phyloP scores from a whole-genome alignment of 2,113 vertebrate species.

The Ceyx margarethae region DNA sequence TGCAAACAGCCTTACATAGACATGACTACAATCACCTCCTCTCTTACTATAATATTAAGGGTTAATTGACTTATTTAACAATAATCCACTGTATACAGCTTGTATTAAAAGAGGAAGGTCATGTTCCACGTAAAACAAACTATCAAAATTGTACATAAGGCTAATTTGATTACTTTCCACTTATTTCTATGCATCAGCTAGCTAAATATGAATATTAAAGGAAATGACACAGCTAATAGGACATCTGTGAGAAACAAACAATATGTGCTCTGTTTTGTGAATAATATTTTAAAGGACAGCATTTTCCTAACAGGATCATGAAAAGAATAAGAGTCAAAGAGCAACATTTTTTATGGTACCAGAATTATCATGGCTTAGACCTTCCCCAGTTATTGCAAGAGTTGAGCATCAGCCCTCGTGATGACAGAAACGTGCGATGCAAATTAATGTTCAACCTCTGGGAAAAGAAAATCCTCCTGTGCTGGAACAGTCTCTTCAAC shows the following conservation, averaged over 20 bases:
- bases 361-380: not conserved
- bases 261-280: not conserved
- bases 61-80: not conserved
- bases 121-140: not conserved
- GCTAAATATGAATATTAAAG: not conserved
- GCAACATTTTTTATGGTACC: not conserved
- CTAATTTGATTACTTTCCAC: not conserved
- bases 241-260: not conserved
- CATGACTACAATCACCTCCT: not conserved
- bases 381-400: not conserved
- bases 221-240: not conserved
- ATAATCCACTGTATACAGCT: not conserved
- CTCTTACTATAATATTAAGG: not conserved
- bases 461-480: not conserved
- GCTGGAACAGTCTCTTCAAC: not conserved
- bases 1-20: not conserved
- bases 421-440: too few relatives aligned
- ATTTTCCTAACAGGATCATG: not conserved
- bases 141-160: not conserved
- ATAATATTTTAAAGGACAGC: not conserved
- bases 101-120: not conserved
- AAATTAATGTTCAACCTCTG: not conserved
- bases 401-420: too few relatives aligned
- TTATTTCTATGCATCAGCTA: not conserved
- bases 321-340: not conserved